Evolutionary conservation across 2,113 vertebrate genomes (phyloP).

Genomic region (Amazona guildingii): DNA sequence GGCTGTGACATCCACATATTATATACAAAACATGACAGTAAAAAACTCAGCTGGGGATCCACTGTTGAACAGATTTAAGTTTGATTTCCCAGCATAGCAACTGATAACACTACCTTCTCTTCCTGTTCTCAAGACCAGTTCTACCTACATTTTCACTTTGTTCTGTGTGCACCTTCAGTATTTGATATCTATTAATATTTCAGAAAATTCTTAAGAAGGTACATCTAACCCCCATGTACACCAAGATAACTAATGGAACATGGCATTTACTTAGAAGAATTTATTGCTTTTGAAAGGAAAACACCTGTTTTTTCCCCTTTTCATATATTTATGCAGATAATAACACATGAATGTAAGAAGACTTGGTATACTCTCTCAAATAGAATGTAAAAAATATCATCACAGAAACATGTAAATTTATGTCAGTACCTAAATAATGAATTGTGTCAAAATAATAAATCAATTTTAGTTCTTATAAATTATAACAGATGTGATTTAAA

Average conservation of each 20-base stretch:
- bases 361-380: not conserved
- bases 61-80: not conserved
- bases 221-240: not conserved
- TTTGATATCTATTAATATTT: not conserved
- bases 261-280: not conserved
- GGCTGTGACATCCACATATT: not conserved
- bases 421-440: not conserved
- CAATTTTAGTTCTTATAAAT: not conserved
- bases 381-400: not conserved
- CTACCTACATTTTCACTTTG: not conserved
- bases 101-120: not conserved
- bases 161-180: not conserved
- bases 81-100: not conserved
- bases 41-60: not conserved
- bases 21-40: rapidly evolving
- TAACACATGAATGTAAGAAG: not conserved
- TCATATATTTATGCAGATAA: not conserved
- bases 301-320: not conserved
- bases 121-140: not conserved
- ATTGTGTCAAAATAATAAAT: not conserved
- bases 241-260: not conserved
- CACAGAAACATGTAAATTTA: not conserved
- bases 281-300: not conserved
- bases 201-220: constrained; percentile 34
- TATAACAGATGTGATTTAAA: not conserved